Evolutionary conservation across 2,888 invertebrate genomes (phyloP).

Genomic region (Stenichneumon culpator): DNA sequence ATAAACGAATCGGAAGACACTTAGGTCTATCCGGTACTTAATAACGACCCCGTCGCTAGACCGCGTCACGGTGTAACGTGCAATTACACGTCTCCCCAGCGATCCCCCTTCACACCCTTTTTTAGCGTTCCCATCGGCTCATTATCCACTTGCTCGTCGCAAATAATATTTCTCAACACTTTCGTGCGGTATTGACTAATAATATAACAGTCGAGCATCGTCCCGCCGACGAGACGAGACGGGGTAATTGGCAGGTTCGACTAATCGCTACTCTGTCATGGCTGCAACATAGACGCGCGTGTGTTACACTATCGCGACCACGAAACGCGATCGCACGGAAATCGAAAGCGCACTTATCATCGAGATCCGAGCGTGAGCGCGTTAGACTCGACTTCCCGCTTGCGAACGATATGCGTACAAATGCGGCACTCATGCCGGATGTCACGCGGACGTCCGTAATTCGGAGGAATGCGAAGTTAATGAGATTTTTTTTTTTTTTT

Average conservation of each 20-base stretch:
- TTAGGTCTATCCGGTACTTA: slow-evolving; percentile 37
- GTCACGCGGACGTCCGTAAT: background rate
- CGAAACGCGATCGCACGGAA: slow-evolving; percentile 25
- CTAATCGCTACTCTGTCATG: slow-evolving; percentile 33
- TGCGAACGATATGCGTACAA: background rate
- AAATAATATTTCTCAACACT: slow-evolving; percentile 21
- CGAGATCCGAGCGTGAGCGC: background rate
- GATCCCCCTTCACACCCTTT: slow-evolving; percentile 5
- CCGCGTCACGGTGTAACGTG: slow-evolving; percentile 27
- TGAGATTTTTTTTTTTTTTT: background rate
- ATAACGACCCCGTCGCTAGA: slow-evolving; percentile 17
- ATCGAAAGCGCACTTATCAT: slow-evolving; percentile 37
- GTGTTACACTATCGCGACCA: slow-evolving; percentile 20
- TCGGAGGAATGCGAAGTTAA: background rate
- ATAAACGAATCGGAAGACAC: slow-evolving; percentile 27
- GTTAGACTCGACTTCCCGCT: background rate
- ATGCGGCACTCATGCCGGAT: background rate
- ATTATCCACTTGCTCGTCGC: slow-evolving; percentile 13
- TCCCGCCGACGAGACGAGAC: slow-evolving; percentile 32
- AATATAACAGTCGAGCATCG: slow-evolving; percentile 22
- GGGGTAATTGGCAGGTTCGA: slow-evolving; percentile 55
- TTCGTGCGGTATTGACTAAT: slow-evolving; percentile 42
- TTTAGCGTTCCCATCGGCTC: slow-evolving; percentile 23
- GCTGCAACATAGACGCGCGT: background rate
- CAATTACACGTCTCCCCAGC: slow-evolving; percentile 8